phyloP scores from a whole-genome alignment of 2,797 vertebrate species.

The Onychomys arenicola region DNA sequence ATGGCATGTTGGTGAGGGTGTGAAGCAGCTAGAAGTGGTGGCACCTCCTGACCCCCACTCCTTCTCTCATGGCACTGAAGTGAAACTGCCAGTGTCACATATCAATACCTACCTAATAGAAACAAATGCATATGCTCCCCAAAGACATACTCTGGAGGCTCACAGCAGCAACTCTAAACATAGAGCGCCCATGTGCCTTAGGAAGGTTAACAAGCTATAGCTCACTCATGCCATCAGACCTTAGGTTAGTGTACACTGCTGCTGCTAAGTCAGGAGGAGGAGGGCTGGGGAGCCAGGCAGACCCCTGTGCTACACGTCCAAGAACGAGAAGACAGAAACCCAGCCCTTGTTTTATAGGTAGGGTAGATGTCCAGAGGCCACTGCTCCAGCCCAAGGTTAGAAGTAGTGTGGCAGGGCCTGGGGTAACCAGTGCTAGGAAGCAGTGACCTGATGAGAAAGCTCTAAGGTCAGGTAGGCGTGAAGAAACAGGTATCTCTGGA shows the following conservation, averaged over 20 bases:
- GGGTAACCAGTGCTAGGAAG: neutral
- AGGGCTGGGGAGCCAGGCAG: constrained; percentile 28
- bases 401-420: neutral
- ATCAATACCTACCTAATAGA: neutral
- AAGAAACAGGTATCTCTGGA: neutral
- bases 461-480: neutral
- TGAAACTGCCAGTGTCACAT: neutral
- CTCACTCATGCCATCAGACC: neutral
- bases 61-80: neutral
- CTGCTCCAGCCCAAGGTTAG: neutral
- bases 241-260: neutral
- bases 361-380: neutral
- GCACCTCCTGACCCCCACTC: neutral
- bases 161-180: neutral
- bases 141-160: neutral
- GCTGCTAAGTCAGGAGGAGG: constrained; percentile 73
- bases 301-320: neutral
- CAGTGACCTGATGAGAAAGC: neutral
- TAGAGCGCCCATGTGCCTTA: neutral
- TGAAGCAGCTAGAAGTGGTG: neutral
- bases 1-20: neutral
- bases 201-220: neutral
- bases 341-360: neutral
- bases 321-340: constrained; percentile 51
- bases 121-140: neutral